These are phyloP conservation scores for Oophaga pumilio DNA, from an alignment of 2,113 vertebrate species.

Conservation along the genomic window DNA sequence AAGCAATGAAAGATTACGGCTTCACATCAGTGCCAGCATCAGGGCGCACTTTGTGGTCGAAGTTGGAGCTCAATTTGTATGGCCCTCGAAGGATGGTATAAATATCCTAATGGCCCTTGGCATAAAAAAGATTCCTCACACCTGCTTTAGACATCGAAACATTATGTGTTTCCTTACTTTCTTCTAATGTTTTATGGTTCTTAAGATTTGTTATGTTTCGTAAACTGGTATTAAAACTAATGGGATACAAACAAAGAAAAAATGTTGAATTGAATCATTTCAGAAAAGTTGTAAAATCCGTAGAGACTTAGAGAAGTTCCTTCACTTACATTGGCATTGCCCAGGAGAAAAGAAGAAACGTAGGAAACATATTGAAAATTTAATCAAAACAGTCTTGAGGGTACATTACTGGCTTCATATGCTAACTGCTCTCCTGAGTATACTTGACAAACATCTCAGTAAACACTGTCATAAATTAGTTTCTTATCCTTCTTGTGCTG, in stretches of 20 bases:
- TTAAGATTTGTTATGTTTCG: background rate
- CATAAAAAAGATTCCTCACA: no score
- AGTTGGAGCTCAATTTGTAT: no score
- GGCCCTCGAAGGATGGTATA: no score
- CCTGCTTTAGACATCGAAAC: no score
- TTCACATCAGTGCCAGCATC: no score
- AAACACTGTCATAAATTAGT: background rate
- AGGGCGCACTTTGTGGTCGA: no score
- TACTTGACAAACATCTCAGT: constrained; percentile 7
- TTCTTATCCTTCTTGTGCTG: background rate
- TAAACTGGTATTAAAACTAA: background rate
- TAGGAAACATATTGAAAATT: background rate
- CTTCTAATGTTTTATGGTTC: no score
- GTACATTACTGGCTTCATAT: constrained; percentile 1
- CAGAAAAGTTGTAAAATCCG: background rate
- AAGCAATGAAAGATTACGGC: no score
- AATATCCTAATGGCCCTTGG: no score
- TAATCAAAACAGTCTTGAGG: background rate
- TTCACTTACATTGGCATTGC: background rate
- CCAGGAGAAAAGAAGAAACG: background rate
- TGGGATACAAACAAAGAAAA: background rate
- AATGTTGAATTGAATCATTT: background rate
- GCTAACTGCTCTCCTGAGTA: constrained; percentile 16
- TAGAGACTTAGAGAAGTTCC: background rate
- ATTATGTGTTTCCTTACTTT: no score